Evolutionary conservation across 2,797 vertebrate species (phyloP).

Genomic region (Parambassis ranga): DNA sequence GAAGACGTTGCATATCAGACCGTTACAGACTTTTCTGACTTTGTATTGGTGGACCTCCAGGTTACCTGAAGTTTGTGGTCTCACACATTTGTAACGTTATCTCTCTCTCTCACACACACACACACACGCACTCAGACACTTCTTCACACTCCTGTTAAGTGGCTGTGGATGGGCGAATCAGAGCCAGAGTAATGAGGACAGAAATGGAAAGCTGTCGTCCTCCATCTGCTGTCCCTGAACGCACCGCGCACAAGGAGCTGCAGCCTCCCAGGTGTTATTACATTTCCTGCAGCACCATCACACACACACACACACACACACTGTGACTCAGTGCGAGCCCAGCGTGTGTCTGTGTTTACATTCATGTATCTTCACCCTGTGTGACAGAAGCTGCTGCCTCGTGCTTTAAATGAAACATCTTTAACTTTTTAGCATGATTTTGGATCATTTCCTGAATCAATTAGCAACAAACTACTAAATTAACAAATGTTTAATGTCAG

Average conservation of each 20-base stretch:
- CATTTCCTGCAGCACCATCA: neutral
- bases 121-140: neutral
- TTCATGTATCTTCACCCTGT: neutral
- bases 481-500: too few relatives aligned
- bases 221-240: constrained; percentile 19
- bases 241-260: neutral
- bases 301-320: neutral
- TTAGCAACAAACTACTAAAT: too few relatives aligned
- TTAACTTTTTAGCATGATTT: too few relatives aligned
- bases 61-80: too few relatives aligned
- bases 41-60: too few relatives aligned
- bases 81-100: too few relatives aligned
- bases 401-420: too few relatives aligned
- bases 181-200: constrained; percentile 10
- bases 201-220: neutral
- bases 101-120: neutral
- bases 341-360: neutral
- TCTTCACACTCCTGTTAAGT: neutral
- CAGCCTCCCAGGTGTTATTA: neutral
- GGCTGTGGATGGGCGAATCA: neutral
- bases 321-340: neutral
- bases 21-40: too few relatives aligned
- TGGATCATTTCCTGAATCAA: too few relatives aligned
- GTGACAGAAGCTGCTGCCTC: neutral
- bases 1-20: too few relatives aligned